Evolutionary conservation across 2,113 vertebrate species (phyloP), one percentile per base, ranked within the genome.

Genomic region (Sylvia atricapilla): DNA sequence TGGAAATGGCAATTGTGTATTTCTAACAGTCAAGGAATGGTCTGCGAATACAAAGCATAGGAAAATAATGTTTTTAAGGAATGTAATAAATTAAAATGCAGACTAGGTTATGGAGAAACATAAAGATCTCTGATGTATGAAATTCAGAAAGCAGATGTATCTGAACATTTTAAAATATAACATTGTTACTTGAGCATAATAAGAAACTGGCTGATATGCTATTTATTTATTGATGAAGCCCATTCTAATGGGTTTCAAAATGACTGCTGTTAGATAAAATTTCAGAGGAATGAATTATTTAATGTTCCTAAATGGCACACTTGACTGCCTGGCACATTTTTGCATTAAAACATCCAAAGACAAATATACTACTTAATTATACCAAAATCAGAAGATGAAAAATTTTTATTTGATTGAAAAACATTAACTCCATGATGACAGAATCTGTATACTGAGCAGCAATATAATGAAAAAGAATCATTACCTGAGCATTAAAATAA

Each of bases 281-380:
- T 87, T 93, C 77, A 87, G 77, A 84, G 33, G 35, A 94, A n/a
- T 89, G 74, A 95, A 95, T 93, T 91, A 95, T 91, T 96, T 93
- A 94, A 75, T 64, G 13, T 75, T 94, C 20, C 66, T 87, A 95
- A 96, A 91, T 84, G 35, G n/a, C 60, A 75, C 60, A 74, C 64
- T 93, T 93, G 84, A 95, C 77, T 84, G 84, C 66, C 60, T 96
- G 82, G 33, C 74, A 87, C 24, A 47, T 50, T 94, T 93, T 84
- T 94, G 47, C 74, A 87, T 23, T 81, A 89, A 86, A 77, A 80
- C 18, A 79, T 91, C 87, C 62, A 52, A 94, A 93, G 81, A 56
- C 41, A 93, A 93, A 90, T 82, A 84, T 60, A 64, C 52, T 78
- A 60, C 47, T 70, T 55, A 78, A 78, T 93, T 87, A 68, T n/a